Evolutionary conservation across 2,113 vertebrate genomes (phyloP).

Genomic region (Daboia siamensis): DNA sequence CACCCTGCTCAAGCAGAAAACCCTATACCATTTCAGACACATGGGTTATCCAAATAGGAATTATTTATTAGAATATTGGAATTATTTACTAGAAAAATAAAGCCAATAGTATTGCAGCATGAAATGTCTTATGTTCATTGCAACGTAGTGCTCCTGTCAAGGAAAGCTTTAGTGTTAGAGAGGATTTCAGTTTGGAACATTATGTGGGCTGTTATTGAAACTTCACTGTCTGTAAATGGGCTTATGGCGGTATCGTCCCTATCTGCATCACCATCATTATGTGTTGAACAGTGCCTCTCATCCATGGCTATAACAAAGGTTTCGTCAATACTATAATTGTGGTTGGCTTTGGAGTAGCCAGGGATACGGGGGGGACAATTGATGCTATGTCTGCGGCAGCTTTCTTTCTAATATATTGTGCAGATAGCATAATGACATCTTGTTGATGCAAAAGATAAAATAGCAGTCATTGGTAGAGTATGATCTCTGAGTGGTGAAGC

Average conservation of each 20-base stretch:
- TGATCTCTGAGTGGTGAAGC: neutral
- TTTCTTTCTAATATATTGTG: neutral
- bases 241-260: neutral
- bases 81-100: neutral
- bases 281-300: neutral
- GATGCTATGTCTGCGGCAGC: neutral
- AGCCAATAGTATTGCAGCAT: neutral
- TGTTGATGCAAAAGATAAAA: neutral
- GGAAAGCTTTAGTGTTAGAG: neutral
- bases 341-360: neutral
- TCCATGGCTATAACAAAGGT: neutral
- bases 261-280: neutral
- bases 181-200: neutral
- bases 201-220: neutral
- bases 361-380: too few species aligned
- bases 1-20: too few species aligned
- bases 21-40: too few species aligned
- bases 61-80: neutral
- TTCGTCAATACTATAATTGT: neutral
- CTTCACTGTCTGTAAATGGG: neutral
- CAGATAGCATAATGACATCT: neutral
- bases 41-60: too few species aligned
- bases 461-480: neutral
- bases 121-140: slow-evolving; percentile 6
- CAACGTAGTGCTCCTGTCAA: neutral